Percentiles rank a stretch among this genome's conserved stretches.
These are phyloP conservation scores for Catagonus wagneri DNA, from an alignment of 2,113 vertebrate species.

Conservation along the genomic window DNA sequence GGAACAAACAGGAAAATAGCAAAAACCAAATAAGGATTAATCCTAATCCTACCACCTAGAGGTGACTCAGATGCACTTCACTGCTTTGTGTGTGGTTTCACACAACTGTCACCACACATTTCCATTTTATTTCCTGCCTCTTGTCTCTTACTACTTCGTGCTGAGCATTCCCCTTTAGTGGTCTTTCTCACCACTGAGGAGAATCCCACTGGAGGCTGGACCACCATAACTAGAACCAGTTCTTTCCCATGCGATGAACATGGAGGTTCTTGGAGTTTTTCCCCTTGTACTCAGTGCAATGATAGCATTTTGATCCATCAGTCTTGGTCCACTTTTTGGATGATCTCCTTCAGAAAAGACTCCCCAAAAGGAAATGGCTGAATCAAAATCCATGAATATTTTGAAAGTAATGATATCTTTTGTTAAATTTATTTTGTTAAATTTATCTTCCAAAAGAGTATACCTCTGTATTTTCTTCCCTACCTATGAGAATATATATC, in stretches of 20 bases:
- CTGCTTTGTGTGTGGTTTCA: background rate
- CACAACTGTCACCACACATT: background rate
- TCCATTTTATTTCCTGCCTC: background rate
- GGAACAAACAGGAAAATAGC: background rate
- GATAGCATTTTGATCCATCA: background rate
- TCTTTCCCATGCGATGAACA: background rate
- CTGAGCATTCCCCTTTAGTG: background rate
- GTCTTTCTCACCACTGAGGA: background rate
- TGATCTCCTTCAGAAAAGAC: conserved; percentile 1
- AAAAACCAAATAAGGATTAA: background rate
- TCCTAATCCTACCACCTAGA: background rate
- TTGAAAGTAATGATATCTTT: background rate
- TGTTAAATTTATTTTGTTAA: conserved; percentile 17
- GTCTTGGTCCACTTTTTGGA: background rate
- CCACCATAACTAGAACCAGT: background rate
- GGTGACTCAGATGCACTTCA: background rate
- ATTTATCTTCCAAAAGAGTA: background rate
- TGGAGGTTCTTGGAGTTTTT: background rate
- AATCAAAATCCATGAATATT: conserved; percentile 2
- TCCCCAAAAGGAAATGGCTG: background rate
- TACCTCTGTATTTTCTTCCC: background rate
- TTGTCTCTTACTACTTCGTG: background rate
- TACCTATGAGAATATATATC: background rate
- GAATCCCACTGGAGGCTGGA: background rate
- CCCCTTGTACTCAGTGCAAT: background rate